phyloP scores from a whole-genome alignment of 2,797 vertebrate species.

The Psittacula echo region DNA sequence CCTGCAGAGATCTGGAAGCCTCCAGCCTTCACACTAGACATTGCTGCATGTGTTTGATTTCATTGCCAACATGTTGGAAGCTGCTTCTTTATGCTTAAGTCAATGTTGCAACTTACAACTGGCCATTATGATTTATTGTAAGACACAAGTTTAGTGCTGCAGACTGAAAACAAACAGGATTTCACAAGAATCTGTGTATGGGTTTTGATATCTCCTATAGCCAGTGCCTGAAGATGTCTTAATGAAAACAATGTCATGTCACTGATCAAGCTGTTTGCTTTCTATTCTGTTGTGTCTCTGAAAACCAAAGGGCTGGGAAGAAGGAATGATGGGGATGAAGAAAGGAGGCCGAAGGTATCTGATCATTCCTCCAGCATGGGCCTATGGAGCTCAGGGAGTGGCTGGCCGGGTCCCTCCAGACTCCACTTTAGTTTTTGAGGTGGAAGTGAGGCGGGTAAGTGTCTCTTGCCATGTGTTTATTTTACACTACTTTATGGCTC shows the following conservation, averaged over 20 bases:
- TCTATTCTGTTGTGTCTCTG: background rate
- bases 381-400: conserved; percentile 88
- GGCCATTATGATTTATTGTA: background rate
- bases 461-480: background rate
- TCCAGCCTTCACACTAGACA: background rate
- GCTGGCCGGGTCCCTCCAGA: conserved; percentile 84
- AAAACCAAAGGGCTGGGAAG: conserved; percentile 90
- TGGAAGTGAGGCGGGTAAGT: conserved; percentile 89
- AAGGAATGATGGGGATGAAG: conserved; percentile 93
- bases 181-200: background rate
- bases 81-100: background rate
- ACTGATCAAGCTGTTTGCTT: background rate
- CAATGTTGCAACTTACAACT: background rate
- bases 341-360: conserved; percentile 88
- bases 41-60: background rate
- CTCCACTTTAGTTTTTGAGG: conserved; percentile 88
- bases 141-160: background rate
- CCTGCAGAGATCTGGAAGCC: background rate
- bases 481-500: background rate
- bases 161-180: background rate
- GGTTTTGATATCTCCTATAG: background rate
- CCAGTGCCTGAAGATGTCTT: background rate
- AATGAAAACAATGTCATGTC: background rate
- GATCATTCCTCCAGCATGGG: conserved; percentile 84
- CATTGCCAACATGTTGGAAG: background rate